Percentiles rank a stretch among this genome's conserved stretches.
Conservation (phyloP, 2,888 invertebrate species). For the Drosophila meridionalis region DNA sequence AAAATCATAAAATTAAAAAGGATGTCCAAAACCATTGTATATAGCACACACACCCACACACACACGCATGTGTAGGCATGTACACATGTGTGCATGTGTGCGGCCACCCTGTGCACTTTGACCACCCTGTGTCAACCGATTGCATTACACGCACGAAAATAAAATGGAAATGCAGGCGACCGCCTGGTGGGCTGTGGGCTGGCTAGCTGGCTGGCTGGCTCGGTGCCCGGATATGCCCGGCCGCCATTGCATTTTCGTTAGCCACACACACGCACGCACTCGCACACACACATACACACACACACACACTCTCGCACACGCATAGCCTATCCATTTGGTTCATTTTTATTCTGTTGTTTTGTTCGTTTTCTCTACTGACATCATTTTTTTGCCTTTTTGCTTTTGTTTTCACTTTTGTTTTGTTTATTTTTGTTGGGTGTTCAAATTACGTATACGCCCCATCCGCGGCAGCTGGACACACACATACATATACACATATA, state of each 20-base stretch:
- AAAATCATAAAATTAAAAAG: constrained; percentile 38
- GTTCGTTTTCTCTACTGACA: constrained; percentile 80
- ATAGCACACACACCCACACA: constrained; percentile 5
- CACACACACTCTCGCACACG: constrained; percentile 11
- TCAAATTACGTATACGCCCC: constrained; percentile 64
- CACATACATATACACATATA: background rate
- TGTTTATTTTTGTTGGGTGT: constrained; percentile 65
- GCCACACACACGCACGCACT: constrained; percentile 44
- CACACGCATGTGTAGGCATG: background rate
- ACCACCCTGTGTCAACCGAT: constrained; percentile 43
- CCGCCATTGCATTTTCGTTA: constrained; percentile 80
- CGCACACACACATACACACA: constrained; percentile 13
- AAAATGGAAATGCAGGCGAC: constrained; percentile 72
- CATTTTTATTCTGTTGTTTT: constrained; percentile 70
- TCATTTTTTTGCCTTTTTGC: constrained; percentile 69
- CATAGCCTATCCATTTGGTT: constrained; percentile 54
- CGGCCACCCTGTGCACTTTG: background rate
- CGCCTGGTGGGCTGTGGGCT: background rate
- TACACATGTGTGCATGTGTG: background rate
- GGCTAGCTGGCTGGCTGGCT: background rate
- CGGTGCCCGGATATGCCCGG: constrained; percentile 52
- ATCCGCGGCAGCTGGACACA: constrained; percentile 12
- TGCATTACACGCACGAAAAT: constrained; percentile 76
- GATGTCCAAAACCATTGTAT: constrained; percentile 50
- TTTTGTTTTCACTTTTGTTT: constrained; percentile 78